Percentiles rank a stretch among this genome's conserved stretches.
phyloP scores from a whole-genome alignment of 2,113 vertebrate genomes.

The Lipotes vexillifer region DNA sequence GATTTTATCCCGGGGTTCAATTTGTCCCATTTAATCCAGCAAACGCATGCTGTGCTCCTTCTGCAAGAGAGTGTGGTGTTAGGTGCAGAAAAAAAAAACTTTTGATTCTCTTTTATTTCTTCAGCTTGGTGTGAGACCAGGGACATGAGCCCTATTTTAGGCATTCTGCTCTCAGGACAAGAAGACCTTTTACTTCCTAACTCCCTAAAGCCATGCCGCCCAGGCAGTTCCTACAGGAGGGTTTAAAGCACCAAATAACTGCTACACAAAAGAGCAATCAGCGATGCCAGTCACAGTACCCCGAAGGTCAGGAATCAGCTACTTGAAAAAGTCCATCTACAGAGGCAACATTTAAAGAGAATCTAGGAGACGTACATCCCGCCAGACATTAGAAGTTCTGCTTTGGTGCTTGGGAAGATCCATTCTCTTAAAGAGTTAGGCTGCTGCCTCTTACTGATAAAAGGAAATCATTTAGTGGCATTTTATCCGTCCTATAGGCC shows the following conservation, averaged over 20 bases:
- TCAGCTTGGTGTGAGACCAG: not conserved
- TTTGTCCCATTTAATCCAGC: not conserved
- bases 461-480: not conserved
- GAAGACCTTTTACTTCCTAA: not conserved
- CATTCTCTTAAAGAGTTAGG: not conserved
- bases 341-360: rapidly evolving
- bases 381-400: rapidly evolving
- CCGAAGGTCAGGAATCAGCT: not conserved
- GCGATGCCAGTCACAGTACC: rapidly evolving
- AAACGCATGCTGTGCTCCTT: not conserved
- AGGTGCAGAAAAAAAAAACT: not conserved
- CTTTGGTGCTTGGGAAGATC: too few species aligned
- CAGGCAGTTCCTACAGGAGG: not conserved
- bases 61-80: rapidly evolving
- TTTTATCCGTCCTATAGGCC: rapidly evolving
- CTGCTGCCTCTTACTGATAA: not conserved
- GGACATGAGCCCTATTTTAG: not conserved
- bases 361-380: rapidly evolving
- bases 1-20: not conserved
- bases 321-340: not conserved
- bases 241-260: too few species aligned
- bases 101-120: not conserved
- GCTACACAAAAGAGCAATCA: rapidly evolving
- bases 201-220: not conserved
- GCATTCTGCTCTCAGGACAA: not conserved